phyloP scores from a whole-genome alignment of 2,888 invertebrate genomes.

The Anagyrus pseudococci region DNA sequence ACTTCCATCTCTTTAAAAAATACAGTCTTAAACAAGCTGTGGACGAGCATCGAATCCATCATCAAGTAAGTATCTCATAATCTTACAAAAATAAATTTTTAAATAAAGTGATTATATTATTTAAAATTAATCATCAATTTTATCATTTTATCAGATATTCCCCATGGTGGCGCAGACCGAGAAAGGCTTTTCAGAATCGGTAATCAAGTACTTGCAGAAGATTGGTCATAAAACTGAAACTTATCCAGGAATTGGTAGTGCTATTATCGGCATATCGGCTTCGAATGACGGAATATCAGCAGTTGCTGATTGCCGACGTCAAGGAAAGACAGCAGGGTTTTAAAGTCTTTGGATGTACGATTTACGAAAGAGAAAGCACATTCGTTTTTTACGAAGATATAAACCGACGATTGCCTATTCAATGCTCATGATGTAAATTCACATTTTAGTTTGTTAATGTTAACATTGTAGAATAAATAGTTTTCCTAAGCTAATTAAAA shows the following conservation, averaged over 20 bases:
- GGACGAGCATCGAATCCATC: constrained; percentile 79
- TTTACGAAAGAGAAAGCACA: no score
- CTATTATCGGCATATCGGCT: constrained; percentile 51
- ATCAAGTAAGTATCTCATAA: constrained; percentile 72
- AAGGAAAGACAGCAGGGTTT: constrained; percentile 45
- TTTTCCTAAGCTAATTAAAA: no score
- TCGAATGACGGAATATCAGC: constrained; percentile 48
- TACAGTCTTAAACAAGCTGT: constrained; percentile 72
- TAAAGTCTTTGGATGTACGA: no score
- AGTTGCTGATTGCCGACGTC: constrained; percentile 56
- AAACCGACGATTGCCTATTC: no score
- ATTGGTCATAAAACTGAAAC: constrained; percentile 49
- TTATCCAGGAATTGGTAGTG: constrained; percentile 56
- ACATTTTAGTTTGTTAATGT: no score
- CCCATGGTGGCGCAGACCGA: constrained; percentile 56
- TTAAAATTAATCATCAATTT: not conserved
- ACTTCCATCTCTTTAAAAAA: constrained; percentile 72
- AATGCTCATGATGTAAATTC: no score
- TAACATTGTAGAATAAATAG: no score
- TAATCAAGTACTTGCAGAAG: constrained; percentile 44
- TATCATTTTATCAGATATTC: constrained; percentile 47
- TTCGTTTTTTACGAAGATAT: no score
- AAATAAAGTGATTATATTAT: no score
- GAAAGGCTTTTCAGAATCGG: constrained; percentile 44
- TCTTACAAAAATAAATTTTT: no score